phyloP scores from a whole-genome alignment of 1,140 invertebrate genomes.

The Heliconius congener region DNA sequence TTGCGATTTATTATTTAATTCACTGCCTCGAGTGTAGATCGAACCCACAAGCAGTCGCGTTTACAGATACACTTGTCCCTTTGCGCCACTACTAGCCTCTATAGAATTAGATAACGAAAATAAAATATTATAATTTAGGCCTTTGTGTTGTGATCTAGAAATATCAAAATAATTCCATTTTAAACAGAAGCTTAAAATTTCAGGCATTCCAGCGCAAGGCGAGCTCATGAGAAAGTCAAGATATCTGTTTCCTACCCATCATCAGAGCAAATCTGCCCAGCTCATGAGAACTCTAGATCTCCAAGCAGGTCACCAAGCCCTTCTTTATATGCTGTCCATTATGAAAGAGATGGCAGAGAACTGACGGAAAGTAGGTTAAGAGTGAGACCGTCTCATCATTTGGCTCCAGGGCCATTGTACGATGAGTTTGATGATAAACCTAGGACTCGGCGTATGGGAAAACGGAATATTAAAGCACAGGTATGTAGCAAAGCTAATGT shows the following conservation, averaged over 20 bases:
- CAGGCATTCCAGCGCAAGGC: constrained; percentile 82
- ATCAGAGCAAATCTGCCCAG: constrained; percentile 85
- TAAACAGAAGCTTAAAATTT: constrained; percentile 32
- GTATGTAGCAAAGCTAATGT: constrained; percentile 32
- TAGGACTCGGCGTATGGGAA: constrained; percentile 87
- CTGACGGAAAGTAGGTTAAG: constrained; percentile 69
- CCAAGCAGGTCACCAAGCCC: constrained; percentile 73
- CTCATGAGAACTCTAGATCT: constrained; percentile 68
- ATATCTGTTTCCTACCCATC: constrained; percentile 92
- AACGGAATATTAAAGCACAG: constrained; percentile 92
- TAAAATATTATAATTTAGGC: too few species aligned
- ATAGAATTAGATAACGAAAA: not conserved
- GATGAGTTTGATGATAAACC: constrained; percentile 83
- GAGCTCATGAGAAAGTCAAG: constrained; percentile 88
- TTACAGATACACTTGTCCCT: too few species aligned
- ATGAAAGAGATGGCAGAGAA: constrained; percentile 81
- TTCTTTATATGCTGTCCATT: constrained; percentile 83
- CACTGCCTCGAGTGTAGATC: too few species aligned
- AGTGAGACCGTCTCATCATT: constrained; percentile 57
- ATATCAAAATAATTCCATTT: not conserved
- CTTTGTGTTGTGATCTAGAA: not conserved
- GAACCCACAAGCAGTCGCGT: too few species aligned
- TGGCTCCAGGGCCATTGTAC: constrained; percentile 75
- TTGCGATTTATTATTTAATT: too few species aligned
- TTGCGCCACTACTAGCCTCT: not conserved